Conservation (phyloP, 2,888 invertebrate species). For the Drosophila mettleri region DNA sequence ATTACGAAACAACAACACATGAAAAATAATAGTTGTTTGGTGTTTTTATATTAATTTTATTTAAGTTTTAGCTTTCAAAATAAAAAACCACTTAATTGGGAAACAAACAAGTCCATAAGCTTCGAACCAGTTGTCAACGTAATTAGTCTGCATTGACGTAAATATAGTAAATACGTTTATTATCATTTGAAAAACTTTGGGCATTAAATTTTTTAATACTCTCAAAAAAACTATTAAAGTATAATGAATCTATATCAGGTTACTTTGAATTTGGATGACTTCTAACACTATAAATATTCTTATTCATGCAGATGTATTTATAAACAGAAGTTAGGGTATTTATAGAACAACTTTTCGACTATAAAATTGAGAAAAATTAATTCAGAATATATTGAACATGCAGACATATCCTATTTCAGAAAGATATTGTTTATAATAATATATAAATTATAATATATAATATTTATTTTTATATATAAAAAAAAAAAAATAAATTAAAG, state of each 20-base stretch:
- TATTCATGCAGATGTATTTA: not conserved
- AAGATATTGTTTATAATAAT: not conserved
- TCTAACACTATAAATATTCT: not conserved
- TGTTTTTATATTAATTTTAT: slow-evolving; percentile 46
- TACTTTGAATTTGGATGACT: not conserved
- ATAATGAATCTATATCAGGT: not conserved
- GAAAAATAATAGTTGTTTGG: slow-evolving; percentile 36
- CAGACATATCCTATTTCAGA: not conserved
- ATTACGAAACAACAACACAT: slow-evolving; percentile 61
- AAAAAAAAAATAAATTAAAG: slow-evolving; percentile 21
- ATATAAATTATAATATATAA: no score
- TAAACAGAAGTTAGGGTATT: not conserved
- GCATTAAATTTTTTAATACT: slow-evolving; percentile 1
- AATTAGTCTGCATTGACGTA: slow-evolving; percentile 38
- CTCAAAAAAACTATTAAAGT: not conserved
- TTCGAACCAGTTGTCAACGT: slow-evolving; percentile 42
- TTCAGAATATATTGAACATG: not conserved
- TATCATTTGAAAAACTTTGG: slow-evolving; percentile 6
- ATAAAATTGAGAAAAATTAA: not conserved
- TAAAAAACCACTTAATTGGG: slow-evolving; percentile 21
- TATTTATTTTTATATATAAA: no score
- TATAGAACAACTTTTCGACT: not conserved
- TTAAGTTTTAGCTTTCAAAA: slow-evolving; percentile 31
- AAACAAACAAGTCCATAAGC: slow-evolving; percentile 44
- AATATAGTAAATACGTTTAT: slow-evolving; percentile 25